Base-by-base conservation (phyloP, 2,113 vertebrate genomes). In the Thunnus maccoyii region DNA sequence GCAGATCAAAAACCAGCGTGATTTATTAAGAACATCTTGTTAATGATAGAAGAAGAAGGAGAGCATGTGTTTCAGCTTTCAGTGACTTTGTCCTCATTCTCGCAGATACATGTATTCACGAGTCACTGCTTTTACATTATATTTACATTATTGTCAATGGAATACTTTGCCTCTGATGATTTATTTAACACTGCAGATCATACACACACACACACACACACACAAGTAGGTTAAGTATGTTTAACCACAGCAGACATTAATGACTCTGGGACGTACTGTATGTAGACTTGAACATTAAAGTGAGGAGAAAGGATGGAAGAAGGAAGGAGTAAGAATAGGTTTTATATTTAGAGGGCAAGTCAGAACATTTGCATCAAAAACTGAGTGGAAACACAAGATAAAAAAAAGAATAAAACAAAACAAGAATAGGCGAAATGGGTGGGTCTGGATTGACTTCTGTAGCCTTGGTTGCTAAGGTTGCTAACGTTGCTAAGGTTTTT, bases 101-200 rank as follows among this genome's bases (percentile, higher is more conserved):
- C 18, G 17, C 16, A 20, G 47, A 61, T 8, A 13, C 48, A 9
- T 61, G 27, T 15, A 48, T n/a, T 4, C 18, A 65, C 4, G 18
- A 72, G 16, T 18, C 16, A 4, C 25, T 48, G 13, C 55, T 0
- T 18, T 10, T 32, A 46, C 64, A 60, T 70, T 27, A 44, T 17
- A 11, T 65, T 32, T 66, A 71, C 75, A 61, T 79, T 63, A 44
- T 8, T 51, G 52, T 32, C 56, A 50, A 71, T 66, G 65, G 36
- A 77, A 48, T 17, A 56, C 32, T 75, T 36, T 22, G 44, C 44
- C 27, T 20, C 0, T 32, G 1, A 65, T 85, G 25, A 30, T 62
- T 82, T 60, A 71, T 80, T 80, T 20, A 80, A 16, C 15, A 1
- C 5, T 32, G 63, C 50, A 57, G n/a, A 41, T 36, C n/a, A 1